A percentile compares a stretch with the other conserved stretches of the same genome.
These are phyloP conservation scores for Cyprinus carpio DNA, from an alignment of 2,113 vertebrate genomes.

Conservation along the genomic window DNA sequence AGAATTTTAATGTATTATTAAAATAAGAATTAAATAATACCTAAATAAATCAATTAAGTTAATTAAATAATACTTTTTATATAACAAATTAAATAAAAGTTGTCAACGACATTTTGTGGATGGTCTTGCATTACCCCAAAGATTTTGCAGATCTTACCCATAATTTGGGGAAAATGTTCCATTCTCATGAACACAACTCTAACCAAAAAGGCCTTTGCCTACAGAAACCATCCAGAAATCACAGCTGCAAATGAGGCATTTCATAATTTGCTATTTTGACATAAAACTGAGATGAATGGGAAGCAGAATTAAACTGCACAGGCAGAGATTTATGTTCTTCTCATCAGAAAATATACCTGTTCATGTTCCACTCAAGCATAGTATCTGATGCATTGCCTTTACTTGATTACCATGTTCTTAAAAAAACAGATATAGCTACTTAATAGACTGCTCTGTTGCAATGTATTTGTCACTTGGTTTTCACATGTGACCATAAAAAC, in stretches of 20 bases:
- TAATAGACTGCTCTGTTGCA: neutral
- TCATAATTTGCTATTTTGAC: neutral
- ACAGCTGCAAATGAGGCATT: conserved; percentile 31
- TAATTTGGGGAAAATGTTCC: conserved; percentile 74
- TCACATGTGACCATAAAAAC: neutral
- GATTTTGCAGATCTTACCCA: conserved; percentile 60
- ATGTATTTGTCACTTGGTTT: neutral
- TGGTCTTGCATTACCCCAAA: conserved; percentile 57
- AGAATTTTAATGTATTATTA: too few species aligned
- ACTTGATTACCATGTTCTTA: neutral
- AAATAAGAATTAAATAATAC: too few species aligned
- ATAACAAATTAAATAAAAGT: too few species aligned
- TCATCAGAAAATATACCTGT: neutral
- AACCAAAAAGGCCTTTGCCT: conserved; percentile 63
- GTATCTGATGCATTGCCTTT: neutral
- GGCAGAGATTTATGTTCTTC: neutral
- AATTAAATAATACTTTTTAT: too few species aligned
- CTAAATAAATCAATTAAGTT: too few species aligned
- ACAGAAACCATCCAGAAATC: conserved; percentile 72
- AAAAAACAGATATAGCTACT: neutral
- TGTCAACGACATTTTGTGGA: conserved; percentile 42
- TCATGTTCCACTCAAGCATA: neutral
- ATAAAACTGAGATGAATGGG: neutral
- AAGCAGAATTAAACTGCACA: neutral
- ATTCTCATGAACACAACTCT: conserved; percentile 63